These are phyloP conservation scores for Chiridota heheva DNA, from an alignment of 35 echinoderm and acorn worm species.

Conservation along the genomic window DNA sequence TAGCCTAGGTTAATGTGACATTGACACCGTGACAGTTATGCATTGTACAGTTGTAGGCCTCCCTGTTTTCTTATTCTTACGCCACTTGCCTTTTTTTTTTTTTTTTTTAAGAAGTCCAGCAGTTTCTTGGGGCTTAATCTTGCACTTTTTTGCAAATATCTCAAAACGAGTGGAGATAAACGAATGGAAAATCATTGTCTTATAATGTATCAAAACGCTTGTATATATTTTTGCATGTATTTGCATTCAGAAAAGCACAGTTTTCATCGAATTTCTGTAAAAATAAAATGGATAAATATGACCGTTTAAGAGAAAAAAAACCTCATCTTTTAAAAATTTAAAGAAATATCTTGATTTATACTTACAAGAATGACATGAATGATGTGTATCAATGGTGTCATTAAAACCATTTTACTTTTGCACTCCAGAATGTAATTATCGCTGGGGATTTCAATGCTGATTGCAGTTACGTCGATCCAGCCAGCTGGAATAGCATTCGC, in stretches of 20 bases:
- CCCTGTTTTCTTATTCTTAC: too few relatives aligned
- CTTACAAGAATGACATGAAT: not conserved
- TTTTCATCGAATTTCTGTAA: not conserved
- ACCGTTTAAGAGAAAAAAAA: not conserved
- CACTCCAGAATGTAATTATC: slow-evolving; percentile 67
- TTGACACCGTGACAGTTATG: too few relatives aligned
- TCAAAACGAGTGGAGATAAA: not conserved
- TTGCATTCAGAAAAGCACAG: not conserved
- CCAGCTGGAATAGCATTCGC: slow-evolving; percentile 11
- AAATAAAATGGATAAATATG: not conserved
- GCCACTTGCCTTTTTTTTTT: too few relatives aligned
- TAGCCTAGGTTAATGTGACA: too few relatives aligned
- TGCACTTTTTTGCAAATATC: not conserved
- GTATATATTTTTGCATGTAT: not conserved
- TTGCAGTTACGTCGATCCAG: slow-evolving; percentile 53
- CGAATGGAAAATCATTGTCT: too few relatives aligned
- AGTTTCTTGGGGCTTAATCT: too few relatives aligned
- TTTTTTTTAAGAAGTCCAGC: too few relatives aligned
- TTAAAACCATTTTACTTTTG: too few relatives aligned
- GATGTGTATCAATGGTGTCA: not conserved
- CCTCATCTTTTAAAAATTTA: not conserved
- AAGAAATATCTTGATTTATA: not conserved
- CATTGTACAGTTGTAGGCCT: too few relatives aligned
- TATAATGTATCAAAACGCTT: not conserved
- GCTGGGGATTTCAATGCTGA: slow-evolving; percentile 86